phyloP scores from a whole-genome alignment of 2,888 invertebrate species.

The Pachliopta kotzebuea region DNA sequence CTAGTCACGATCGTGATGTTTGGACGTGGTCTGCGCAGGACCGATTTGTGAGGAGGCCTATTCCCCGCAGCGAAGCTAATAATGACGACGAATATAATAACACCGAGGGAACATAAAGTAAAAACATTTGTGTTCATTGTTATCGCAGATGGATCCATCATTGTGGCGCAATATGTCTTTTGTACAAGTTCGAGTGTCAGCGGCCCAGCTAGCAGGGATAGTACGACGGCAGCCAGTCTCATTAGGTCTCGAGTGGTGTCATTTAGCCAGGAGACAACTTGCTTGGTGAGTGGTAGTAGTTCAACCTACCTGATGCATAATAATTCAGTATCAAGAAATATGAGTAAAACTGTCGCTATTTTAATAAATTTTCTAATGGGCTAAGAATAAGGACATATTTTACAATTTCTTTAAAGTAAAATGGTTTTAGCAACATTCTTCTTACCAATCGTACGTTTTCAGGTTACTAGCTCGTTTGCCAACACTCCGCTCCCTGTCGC shows the following conservation, averaged over 20 bases:
- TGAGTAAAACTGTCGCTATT: too few species aligned
- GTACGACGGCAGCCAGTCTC: slow-evolving; percentile 93
- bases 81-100: neutral
- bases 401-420: too few species aligned
- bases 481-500: slow-evolving; percentile 88
- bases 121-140: slow-evolving; percentile 3
- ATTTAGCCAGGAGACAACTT: slow-evolving; percentile 92
- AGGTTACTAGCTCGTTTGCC: slow-evolving; percentile 91
- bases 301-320: too few species aligned
- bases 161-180: slow-evolving; percentile 94
- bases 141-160: slow-evolving; percentile 84
- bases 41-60: too few species aligned
- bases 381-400: too few species aligned
- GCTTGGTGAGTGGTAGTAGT: slow-evolving; percentile 81
- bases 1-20: too few species aligned
- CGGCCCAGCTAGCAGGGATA: slow-evolving; percentile 88
- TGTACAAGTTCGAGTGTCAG: slow-evolving; percentile 86
- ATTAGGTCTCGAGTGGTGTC: slow-evolving; percentile 93
- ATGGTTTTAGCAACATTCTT: too few species aligned
- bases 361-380: too few species aligned
- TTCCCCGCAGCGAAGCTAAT: neutral
- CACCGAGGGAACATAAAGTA: neutral
- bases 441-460: slow-evolving; percentile 19
- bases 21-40: too few species aligned
- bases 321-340: neutral